These are phyloP conservation scores for Tupaia chinensis DNA, from an alignment of 2,113 vertebrate genomes.

Conservation along the genomic window DNA sequence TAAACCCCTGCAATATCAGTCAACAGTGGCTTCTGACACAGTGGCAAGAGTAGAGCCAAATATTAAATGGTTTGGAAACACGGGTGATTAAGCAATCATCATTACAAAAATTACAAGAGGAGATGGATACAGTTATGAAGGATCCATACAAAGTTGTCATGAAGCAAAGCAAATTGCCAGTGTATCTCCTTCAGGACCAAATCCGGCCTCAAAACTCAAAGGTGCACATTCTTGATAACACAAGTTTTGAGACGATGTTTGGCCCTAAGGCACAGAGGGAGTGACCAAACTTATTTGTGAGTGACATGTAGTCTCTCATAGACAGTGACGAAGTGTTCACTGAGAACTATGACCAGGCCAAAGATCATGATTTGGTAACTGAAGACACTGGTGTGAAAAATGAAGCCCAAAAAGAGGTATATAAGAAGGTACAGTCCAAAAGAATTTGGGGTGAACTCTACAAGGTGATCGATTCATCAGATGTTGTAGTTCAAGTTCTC, in stretches of 20 bases:
- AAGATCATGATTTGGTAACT: slow-evolving; percentile 93
- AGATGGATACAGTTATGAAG: slow-evolving; percentile 95
- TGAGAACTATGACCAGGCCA: slow-evolving; percentile 89
- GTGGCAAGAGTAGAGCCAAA: slow-evolving; percentile 97
- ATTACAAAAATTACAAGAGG: slow-evolving; percentile 97
- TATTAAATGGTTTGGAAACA: slow-evolving; percentile 99
- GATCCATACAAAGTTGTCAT: slow-evolving; percentile 97
- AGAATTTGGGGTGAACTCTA: slow-evolving; percentile 99
- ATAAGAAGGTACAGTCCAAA: slow-evolving; percentile 98
- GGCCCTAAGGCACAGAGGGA: slow-evolving; percentile 97
- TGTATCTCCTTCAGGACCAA: slow-evolving; percentile 95
- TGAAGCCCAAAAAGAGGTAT: slow-evolving; percentile 96
- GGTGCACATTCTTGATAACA: slow-evolving; percentile 98
- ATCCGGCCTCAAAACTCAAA: slow-evolving; percentile 96
- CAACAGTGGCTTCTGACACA: slow-evolving; percentile 94
- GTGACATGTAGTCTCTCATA: slow-evolving; percentile 93
- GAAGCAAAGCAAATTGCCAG: slow-evolving; percentile 95
- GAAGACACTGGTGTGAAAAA: slow-evolving; percentile 96
- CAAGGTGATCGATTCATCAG: slow-evolving; percentile 99
- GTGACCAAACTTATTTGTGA: slow-evolving; percentile 91
- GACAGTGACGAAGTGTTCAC: slow-evolving; percentile 91
- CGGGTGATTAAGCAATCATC: slow-evolving; percentile 98
- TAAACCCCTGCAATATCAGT: slow-evolving; percentile 94
- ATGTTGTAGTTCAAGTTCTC: slow-evolving; percentile 98
- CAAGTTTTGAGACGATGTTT: slow-evolving; percentile 97